phyloP scores from a whole-genome alignment of 37 sponge, comb jelly and placozoan genomes.

The Axinella damicornis region DNA sequence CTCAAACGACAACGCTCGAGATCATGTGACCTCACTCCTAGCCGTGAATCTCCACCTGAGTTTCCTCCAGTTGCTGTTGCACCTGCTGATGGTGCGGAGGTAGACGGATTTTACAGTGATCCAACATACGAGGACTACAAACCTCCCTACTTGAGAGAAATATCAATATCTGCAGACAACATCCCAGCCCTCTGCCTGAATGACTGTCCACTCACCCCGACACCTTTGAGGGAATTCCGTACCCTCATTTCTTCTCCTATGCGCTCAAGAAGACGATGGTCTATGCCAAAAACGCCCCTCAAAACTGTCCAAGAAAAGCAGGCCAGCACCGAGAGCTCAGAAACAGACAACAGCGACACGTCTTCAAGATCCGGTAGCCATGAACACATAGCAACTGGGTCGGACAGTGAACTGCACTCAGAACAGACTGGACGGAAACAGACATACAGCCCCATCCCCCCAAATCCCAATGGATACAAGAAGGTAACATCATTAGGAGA shows the following conservation, averaged over 20 bases:
- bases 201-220: slow-evolving; percentile 15
- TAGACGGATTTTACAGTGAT: too few species aligned
- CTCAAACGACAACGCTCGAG: slow-evolving; percentile 12
- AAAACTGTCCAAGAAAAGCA: slow-evolving; percentile 2
- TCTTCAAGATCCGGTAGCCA: slow-evolving; percentile 9
- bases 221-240: not conserved
- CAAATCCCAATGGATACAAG: too few species aligned
- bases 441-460: too few species aligned
- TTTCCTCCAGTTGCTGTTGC: too few species aligned
- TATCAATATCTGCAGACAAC: slow-evolving; percentile 38
- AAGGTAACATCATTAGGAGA: too few species aligned
- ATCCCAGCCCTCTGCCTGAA: slow-evolving; percentile 46
- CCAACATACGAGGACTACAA: too few species aligned
- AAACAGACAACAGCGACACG: slow-evolving; percentile 32
- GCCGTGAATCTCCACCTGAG: not conserved
- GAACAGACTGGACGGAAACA: too few species aligned
- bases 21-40: slow-evolving; percentile 38
- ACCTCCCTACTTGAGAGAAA: slow-evolving; percentile 9
- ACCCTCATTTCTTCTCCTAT: slow-evolving; percentile 8
- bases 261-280: not conserved
- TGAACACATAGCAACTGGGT: not conserved
- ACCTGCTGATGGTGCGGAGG: too few species aligned
- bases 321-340: not conserved
- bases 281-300: not conserved
- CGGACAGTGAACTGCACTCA: slow-evolving; percentile 5